phyloP scores from a whole-genome alignment of 1,140 invertebrate genomes.

The Pseudobourletiella spinata region DNA sequence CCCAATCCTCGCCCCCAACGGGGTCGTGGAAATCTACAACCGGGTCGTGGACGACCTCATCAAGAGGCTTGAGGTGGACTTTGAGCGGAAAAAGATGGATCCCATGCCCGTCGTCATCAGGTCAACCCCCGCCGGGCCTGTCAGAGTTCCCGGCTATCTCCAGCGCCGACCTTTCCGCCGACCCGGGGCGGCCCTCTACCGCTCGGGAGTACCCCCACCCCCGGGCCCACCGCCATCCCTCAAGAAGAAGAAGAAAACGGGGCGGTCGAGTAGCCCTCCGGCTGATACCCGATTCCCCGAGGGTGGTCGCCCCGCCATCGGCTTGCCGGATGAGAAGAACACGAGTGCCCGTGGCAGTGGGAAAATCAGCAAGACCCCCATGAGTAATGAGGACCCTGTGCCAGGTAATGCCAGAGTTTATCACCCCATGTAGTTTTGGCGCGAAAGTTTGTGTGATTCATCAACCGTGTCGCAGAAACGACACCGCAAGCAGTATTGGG shows the following conservation, averaged over 20 bases:
- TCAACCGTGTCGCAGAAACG: too few relatives aligned
- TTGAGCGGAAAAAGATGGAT: conserved; percentile 26
- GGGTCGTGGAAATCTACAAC: conserved; percentile 35
- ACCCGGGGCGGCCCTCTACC: conserved; percentile 33
- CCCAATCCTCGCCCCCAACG: conserved; percentile 34
- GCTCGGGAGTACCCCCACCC: conserved; percentile 13
- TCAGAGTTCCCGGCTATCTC: conserved; percentile 34
- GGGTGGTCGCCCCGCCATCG: conserved; percentile 1
- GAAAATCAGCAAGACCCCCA: conserved; percentile 32
- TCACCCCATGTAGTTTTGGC: too few relatives aligned
- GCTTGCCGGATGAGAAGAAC: neutral
- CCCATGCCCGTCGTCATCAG: conserved; percentile 34
- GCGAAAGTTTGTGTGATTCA: too few relatives aligned
- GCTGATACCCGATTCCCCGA: conserved; percentile 12
- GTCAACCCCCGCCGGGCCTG: conserved; percentile 31
- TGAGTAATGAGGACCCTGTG: conserved; percentile 22
- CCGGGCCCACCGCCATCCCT: neutral
- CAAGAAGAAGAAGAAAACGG: conserved; percentile 14
- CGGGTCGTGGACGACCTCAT: conserved; percentile 34
- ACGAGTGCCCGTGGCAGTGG: conserved; percentile 17
- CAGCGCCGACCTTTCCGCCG: conserved; percentile 30
- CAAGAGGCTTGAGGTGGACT: conserved; percentile 28
- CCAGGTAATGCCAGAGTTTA: neutral
- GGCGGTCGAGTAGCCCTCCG: neutral
- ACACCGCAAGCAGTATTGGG: conserved; percentile 2